Evolutionary conservation across 2,797 vertebrate species (phyloP), one percentile per base, ranked within the genome.

Genomic region (Periophthalmus magnuspinnatus): DNA sequence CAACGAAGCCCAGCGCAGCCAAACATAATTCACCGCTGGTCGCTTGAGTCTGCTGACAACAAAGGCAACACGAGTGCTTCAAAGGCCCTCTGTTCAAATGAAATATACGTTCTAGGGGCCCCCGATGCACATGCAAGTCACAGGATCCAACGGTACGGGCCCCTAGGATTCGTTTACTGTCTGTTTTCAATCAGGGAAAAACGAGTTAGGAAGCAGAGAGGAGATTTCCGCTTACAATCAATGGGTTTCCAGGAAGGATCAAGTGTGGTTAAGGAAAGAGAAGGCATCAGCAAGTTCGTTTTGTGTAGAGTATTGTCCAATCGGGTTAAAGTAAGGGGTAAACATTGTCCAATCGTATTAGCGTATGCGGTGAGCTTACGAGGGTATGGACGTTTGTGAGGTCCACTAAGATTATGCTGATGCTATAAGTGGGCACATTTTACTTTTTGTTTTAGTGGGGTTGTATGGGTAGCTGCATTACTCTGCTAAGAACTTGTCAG

Each of bases 171-270:
- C 65, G 32, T 41, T 62, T 38, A 57, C 24, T 70, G 14, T 41
- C 67, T 72, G 70, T 6, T 45, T 69, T 73, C 55, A 77, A 70
- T 67, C 57, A 73, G 17, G 13, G 7, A 6, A 61, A 50, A 54
- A 61, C 11, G 47, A 69, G 47, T 62, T 47, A 56, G 45, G 32
- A 22, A 60, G n/a, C 6, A 17, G 55, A 60, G 0, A 33, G 65
- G 50, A 71, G 65, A 76, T 68, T 68, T 68, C 65, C 69, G 67
- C n/a, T 9, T 21, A 38, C 59, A 64, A 76, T 76, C 74, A 54
- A 71, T 71, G 45, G 24, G 54, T 59, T 65, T 71, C 69, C 55
- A 68, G 64, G 47, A 65, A 67, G 60, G 66, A 71, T 71, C 45
- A 59, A 58, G 58, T 63, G 24, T 55, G 33, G 34, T 68, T 36